phyloP scores from a whole-genome alignment of 2,113 vertebrate genomes.

The Galemys pyrenaicus region DNA sequence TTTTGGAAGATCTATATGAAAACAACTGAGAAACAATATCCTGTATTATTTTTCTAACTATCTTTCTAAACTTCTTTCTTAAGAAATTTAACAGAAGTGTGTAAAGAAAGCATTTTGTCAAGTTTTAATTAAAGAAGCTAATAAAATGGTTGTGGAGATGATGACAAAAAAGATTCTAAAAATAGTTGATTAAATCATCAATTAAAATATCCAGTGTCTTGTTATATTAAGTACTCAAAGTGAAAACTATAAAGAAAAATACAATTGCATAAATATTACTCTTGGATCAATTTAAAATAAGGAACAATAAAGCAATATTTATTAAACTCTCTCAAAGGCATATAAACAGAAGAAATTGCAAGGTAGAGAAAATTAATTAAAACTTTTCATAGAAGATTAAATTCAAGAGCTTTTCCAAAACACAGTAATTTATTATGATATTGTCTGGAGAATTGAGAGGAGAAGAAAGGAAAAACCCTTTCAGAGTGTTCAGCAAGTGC shows the following conservation, averaged over 20 bases:
- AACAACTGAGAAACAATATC: not conserved
- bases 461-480: not conserved
- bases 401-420: constrained; percentile 31
- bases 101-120: not conserved
- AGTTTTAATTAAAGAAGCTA: constrained; percentile 16
- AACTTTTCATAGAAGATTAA: constrained; percentile 63
- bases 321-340: constrained; percentile 50
- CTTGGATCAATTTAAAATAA: constrained; percentile 1
- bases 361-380: constrained; percentile 58
- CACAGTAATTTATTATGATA: constrained; percentile 54
- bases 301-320: constrained; percentile 68
- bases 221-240: not conserved
- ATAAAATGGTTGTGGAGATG: not conserved
- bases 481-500: not conserved
- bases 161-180: not conserved
- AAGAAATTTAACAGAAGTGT: not conserved
- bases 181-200: constrained; percentile 1
- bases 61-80: not conserved
- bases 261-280: constrained; percentile 58
- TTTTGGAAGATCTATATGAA: not conserved
- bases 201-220: not conserved
- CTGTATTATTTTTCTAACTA: not conserved
- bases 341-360: constrained; percentile 56
- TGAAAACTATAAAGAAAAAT: constrained; percentile 45
- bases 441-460: not conserved